Conservation (phyloP, 2,888 invertebrate species). For the Antheraea yamamai region DNA sequence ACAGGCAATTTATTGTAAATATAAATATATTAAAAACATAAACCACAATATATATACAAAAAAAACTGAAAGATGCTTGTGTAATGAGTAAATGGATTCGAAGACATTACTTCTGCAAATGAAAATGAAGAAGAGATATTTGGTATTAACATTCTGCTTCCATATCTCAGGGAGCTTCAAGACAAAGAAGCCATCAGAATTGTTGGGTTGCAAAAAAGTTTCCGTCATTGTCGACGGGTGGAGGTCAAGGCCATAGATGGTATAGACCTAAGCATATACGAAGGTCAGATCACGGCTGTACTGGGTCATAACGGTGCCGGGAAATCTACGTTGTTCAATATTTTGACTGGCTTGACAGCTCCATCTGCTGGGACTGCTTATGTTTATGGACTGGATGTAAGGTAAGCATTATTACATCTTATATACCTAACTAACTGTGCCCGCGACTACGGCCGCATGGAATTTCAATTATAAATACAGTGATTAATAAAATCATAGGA, state of each 20-base stretch:
- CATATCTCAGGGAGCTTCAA: slow-evolving; percentile 80
- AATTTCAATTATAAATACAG: too few relatives aligned
- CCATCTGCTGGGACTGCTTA: slow-evolving; percentile 88
- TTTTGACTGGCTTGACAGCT: slow-evolving; percentile 90
- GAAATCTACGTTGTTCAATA: slow-evolving; percentile 93
- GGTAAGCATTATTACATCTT: slow-evolving; percentile 56
- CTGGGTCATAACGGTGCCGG: slow-evolving; percentile 94
- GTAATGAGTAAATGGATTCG: too few relatives aligned
- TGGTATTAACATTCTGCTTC: neutral
- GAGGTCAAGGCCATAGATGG: slow-evolving; percentile 89
- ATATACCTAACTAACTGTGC: too few relatives aligned
- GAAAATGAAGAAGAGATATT: neutral
- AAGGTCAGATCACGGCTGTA: slow-evolving; percentile 92
- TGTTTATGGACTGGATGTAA: slow-evolving; percentile 88
- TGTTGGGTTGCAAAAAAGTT: slow-evolving; percentile 87
- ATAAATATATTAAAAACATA: too few relatives aligned
- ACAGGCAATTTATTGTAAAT: too few relatives aligned
- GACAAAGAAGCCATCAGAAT: slow-evolving; percentile 89
- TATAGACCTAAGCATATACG: slow-evolving; percentile 91
- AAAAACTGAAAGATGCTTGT: too few relatives aligned
- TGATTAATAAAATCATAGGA: too few relatives aligned
- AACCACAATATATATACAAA: too few relatives aligned
- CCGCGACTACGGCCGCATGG: too few relatives aligned
- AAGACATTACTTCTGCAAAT: too few relatives aligned
- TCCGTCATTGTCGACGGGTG: slow-evolving; percentile 85